These are phyloP conservation scores for Osedax fenrisi DNA, from an alignment of 2,888 invertebrate genomes.

Conservation along the genomic window DNA sequence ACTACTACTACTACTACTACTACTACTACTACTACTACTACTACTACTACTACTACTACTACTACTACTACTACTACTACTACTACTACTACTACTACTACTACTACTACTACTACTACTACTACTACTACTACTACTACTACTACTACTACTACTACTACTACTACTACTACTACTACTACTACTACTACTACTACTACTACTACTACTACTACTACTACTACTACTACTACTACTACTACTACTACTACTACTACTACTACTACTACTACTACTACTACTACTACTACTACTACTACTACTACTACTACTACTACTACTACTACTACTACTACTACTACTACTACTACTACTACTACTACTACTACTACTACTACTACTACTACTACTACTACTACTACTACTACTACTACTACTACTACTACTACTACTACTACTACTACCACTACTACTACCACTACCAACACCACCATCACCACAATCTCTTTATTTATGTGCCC, in stretches of 20 bases:
- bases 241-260: background rate
- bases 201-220: background rate
- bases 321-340: constrained; percentile 9
- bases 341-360: constrained; percentile 14
- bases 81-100: background rate
- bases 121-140: background rate
- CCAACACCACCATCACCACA: constrained; percentile 21
- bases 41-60: background rate
- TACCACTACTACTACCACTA: constrained; percentile 22
- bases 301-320: background rate
- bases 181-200: background rate
- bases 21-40: no score
- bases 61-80: background rate
- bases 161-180: background rate
- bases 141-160: background rate
- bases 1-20: no score
- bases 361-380: constrained; percentile 22
- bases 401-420: constrained; percentile 23
- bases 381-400: constrained; percentile 25
- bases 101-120: background rate
- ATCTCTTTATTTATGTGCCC: no score
- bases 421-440: constrained; percentile 25
- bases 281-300: constrained; percentile 13
- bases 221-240: background rate
- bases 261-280: constrained; percentile 8